These are phyloP conservation scores for Eciton burchellii DNA, from an alignment of 1,140 invertebrate species.

Conservation along the genomic window DNA sequence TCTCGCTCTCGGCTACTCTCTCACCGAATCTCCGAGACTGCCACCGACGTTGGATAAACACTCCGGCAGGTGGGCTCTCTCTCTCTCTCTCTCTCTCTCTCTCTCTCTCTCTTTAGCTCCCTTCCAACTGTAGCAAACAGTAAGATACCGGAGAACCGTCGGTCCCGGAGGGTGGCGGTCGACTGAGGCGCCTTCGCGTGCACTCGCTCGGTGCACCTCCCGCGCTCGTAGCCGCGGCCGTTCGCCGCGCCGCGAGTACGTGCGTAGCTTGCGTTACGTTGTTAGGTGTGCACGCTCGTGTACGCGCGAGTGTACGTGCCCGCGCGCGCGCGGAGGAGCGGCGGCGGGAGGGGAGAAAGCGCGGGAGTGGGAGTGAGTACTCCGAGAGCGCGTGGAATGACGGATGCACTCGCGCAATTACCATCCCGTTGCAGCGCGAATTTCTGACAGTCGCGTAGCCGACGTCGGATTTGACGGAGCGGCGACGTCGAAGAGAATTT, in stretches of 20 bases:
- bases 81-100: neutral
- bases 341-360: too few species aligned
- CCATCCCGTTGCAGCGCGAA: neutral
- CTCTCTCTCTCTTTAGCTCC: neutral
- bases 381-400: neutral
- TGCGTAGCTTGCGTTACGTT: slow-evolving; percentile 13
- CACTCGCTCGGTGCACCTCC: slow-evolving; percentile 54
- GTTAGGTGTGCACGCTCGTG: slow-evolving; percentile 6
- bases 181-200: slow-evolving; percentile 68
- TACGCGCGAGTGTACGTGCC: neutral
- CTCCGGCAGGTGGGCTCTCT: slow-evolving; percentile 28
- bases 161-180: slow-evolving; percentile 61
- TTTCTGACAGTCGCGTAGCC: neutral
- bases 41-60: slow-evolving; percentile 26
- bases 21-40: neutral
- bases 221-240: slow-evolving; percentile 35
- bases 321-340: too few species aligned
- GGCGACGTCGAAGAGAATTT: too few species aligned
- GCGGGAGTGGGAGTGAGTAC: slow-evolving; percentile 10
- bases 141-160: slow-evolving; percentile 48
- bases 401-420: slow-evolving; percentile 14
- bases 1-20: neutral
- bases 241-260: neutral
- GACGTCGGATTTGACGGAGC: too few species aligned
- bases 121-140: neutral